A percentile compares a stretch with the other conserved stretches of the same genome.
Evolutionary conservation across 2,113 vertebrate genomes (phyloP).

Genomic region (Zeus faber): DNA sequence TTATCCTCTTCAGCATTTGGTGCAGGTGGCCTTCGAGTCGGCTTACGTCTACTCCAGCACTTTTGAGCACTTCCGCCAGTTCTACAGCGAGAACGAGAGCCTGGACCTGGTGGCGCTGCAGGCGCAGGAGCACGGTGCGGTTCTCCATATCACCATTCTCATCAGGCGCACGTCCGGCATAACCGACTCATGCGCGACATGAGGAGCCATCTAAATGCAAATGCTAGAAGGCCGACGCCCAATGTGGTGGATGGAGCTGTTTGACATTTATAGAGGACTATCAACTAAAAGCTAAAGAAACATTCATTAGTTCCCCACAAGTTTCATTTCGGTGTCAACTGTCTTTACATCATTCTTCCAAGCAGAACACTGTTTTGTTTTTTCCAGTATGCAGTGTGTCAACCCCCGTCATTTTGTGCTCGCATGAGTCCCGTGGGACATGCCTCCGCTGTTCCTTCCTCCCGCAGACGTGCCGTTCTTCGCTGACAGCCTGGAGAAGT

Average conservation of each 20-base stretch:
- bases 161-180: conserved; percentile 1
- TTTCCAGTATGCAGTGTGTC: neutral
- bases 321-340: no score
- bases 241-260: neutral
- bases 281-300: no score
- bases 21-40: conserved; percentile 76
- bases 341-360: no score
- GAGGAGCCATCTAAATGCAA: neutral
- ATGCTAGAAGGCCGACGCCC: neutral
- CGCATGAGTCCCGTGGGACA: no score
- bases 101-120: conserved; percentile 75
- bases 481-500: conserved; percentile 72
- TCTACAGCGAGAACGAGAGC: conserved; percentile 82
- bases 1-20: conserved; percentile 64
- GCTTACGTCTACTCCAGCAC: conserved; percentile 72
- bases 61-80: conserved; percentile 76
- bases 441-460: no score
- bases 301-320: no score
- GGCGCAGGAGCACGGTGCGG: conserved; percentile 78
- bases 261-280: neutral
- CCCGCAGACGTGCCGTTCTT: conserved; percentile 79
- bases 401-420: no score
- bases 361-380: neutral
- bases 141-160: neutral
- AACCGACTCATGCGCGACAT: neutral